Evolutionary conservation across 2,113 vertebrate species (phyloP).

Genomic region (Calyptommatus sinebrachiatus): DNA sequence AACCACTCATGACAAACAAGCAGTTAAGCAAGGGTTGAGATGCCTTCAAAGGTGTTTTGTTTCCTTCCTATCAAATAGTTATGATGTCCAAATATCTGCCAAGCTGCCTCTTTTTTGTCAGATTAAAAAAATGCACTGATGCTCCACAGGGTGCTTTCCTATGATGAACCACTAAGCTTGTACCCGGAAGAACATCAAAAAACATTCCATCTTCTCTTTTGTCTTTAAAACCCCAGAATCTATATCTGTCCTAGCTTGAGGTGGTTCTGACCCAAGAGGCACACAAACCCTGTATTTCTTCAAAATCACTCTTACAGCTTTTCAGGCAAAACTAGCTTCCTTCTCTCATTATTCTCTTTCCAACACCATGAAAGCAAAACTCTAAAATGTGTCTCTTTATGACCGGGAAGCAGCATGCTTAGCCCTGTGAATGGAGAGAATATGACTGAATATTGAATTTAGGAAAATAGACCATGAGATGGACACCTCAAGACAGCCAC

Average conservation of each 20-base stretch:
- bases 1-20: too few species aligned
- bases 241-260: not conserved
- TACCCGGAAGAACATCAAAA: not conserved
- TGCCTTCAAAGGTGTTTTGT: too few species aligned
- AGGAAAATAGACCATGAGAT: not conserved
- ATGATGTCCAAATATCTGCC: too few species aligned
- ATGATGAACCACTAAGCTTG: not conserved
- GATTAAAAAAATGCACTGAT: not conserved
- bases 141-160: not conserved
- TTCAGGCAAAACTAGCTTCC: not conserved
- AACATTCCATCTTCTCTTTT: not conserved
- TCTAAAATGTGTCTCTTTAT: not conserved
- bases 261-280: not conserved
- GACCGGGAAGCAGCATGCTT: accelerated
- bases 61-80: not conserved
- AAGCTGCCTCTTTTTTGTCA: not conserved
- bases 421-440: not conserved
- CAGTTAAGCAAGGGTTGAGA: too few species aligned
- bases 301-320: too few species aligned
- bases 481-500: not conserved
- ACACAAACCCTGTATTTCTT: not conserved
- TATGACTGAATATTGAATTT: not conserved
- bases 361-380: not conserved
- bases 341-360: not conserved
- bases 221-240: not conserved